A percentile compares a stretch with the other conserved stretches of the same genome.
phyloP scores from a whole-genome alignment of 2,888 invertebrate species.

The Drosophila neutralis region DNA sequence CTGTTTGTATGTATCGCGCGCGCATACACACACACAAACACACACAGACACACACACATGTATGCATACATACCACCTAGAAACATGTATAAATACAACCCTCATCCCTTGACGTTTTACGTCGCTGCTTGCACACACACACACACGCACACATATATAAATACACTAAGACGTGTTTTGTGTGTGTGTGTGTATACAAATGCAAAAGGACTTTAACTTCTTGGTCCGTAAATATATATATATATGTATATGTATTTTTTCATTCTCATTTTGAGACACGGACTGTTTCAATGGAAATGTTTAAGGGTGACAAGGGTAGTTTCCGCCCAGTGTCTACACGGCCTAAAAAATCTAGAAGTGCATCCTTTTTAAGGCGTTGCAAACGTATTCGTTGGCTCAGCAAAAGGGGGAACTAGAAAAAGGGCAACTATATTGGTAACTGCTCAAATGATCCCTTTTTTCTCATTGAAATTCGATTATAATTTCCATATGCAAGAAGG shows the following conservation, averaged over 20 bases:
- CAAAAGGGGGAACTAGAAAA: neutral
- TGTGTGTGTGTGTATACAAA: constrained; percentile 51
- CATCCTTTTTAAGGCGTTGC: constrained; percentile 58
- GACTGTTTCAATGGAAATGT: constrained; percentile 73
- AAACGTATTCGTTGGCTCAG: constrained; percentile 15
- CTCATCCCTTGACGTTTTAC: constrained; percentile 76
- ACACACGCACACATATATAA: constrained; percentile 22
- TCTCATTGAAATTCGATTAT: constrained; percentile 38
- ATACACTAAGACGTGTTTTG: constrained; percentile 19
- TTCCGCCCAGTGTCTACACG: constrained; percentile 65
- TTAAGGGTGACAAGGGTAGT: constrained; percentile 80
- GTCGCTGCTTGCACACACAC: constrained; percentile 54
- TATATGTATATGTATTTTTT: constrained; percentile 25
- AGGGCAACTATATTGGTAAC: neutral
- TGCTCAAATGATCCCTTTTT: constrained; percentile 3
- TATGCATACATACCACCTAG: constrained; percentile 41
- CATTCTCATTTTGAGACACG: constrained; percentile 57
- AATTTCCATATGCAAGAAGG: constrained; percentile 6
- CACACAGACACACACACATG: constrained; percentile 17
- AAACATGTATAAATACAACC: constrained; percentile 76
- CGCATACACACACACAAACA: constrained; percentile 24
- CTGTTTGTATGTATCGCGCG: constrained; percentile 55
- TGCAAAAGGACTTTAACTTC: constrained; percentile 79
- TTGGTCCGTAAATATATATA: constrained; percentile 45
- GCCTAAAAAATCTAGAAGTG: constrained; percentile 61